Evolutionary conservation across 2,113 vertebrate species (phyloP).

Genomic region (Cryptotis parvus): DNA sequence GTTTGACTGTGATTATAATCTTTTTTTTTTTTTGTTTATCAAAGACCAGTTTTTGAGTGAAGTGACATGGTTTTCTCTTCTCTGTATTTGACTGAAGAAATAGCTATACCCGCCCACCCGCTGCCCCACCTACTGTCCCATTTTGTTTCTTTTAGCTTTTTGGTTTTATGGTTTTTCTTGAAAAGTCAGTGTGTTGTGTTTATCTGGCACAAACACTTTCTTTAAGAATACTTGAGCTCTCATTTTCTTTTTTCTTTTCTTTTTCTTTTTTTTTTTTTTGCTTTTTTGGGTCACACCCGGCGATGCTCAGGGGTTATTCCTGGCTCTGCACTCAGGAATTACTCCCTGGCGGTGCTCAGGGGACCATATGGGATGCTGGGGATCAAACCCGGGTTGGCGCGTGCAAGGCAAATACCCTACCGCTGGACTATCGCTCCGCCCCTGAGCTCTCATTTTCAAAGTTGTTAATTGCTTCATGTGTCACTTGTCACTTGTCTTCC

Average conservation of each 20-base stretch:
- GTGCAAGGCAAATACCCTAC: too few relatives aligned
- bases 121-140: not conserved
- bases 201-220: constrained; percentile 7
- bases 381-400: too few relatives aligned
- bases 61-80: not conserved
- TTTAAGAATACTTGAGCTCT: not conserved
- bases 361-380: too few relatives aligned
- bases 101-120: not conserved
- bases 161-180: constrained; percentile 16
- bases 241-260: too few relatives aligned
- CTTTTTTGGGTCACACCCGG: too few relatives aligned
- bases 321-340: too few relatives aligned
- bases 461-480: not conserved
- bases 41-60: constrained; percentile 24
- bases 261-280: too few relatives aligned
- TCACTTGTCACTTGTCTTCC: too few relatives aligned
- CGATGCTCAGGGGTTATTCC: too few relatives aligned
- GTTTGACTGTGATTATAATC: not conserved
- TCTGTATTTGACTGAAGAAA: not conserved
- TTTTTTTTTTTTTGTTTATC: constrained; percentile 10
- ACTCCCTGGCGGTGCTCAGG: too few relatives aligned
- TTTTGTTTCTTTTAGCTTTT: constrained; percentile 40
- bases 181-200: not conserved
- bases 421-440: too few relatives aligned
- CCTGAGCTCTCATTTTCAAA: constrained; percentile 29